Evolutionary conservation across 2,888 invertebrate species (phyloP), one percentile per base, ranked within the genome.

Genomic region (Drosophila kambysellisi): DNA sequence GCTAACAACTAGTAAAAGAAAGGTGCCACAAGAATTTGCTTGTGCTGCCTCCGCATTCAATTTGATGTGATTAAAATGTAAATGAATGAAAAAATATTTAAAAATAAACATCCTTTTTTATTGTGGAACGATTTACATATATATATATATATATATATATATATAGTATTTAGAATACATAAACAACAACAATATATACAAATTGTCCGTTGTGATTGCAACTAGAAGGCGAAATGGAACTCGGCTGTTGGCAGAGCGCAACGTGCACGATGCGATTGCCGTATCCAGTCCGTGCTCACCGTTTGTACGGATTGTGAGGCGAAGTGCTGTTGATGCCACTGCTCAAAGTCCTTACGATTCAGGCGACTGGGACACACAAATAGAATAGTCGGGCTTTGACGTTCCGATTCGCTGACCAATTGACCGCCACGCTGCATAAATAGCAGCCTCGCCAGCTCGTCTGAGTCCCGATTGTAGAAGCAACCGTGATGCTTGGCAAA

Each of bases 351-450:
- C 1, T 56, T 17, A 1, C 29, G 43, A 2, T 75, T 51, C 0
- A 61, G 11, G 0, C 37, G 37, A 1, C 41, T 43, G 4, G 35
- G 15, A 29, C 62, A 54, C 0, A 74, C 63, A n/a, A 84, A 73
- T 5, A 70, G 56, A 17, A 77, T 32, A 3, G 70, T 74, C 6
- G 63, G 11, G 3, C 32, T 4, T 2, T 25, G n/a, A 0, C 37
- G 32, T 0, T 62, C 15, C 9, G 56, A 25, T 12, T 70, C 58
- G 7, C 11, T 53, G 1, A 60, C 57, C 37, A 82, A 30, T n/a
- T 71, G 61, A 0, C 93, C 93, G 32, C 91, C 92, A 63, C 87
- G 91, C 74, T 91, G 92, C 59, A 89, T 74, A 60, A 91, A 93
- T 15, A 77, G 65, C 51, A 92, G 52, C 64, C 81, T 82, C 0